Base-by-base conservation (phyloP, 1,140 invertebrate genomes). In the Drosophila gunungcola region DNA sequence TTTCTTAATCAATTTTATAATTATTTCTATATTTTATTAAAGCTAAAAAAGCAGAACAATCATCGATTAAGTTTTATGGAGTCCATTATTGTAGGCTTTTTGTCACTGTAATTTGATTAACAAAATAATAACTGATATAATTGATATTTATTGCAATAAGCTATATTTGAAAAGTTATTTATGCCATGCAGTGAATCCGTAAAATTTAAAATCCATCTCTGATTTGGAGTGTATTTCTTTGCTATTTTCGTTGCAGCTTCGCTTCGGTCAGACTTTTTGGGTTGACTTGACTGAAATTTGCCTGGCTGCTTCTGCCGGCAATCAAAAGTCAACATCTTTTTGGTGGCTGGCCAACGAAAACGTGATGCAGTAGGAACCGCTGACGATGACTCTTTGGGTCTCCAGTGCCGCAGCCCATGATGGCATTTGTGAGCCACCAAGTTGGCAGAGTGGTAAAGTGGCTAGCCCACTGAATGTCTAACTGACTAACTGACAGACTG, bases 281-380 rank as follows among this genome's bases (percentile, higher is more conserved):
- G 64, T 64, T 21, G 16, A 21, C 16, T 60, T 76, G 73, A 73
- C 46, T 76, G 61, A 65, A 75, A 75, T 76, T 76, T 75, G 73
- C 46, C 51, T 76, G 46, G 55, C 67, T 78, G 67, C 69, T 80
- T 80, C 64, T 60, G 52, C 46, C 57, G 76, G 58, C 67, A 89
- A 88, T 88, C 84, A 88, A 88, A 88, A 88, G 84, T 84, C 84
- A 89, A 88, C 84, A 88, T 88, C 84, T 88, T 61, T 42, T 69
- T 46, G 65, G 61, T 64, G 60, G 77, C 81, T 80, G 73, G 79
- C 84, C 75, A 62, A 51, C 61, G 58, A 89, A 88, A 88, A 88
- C 84, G 84, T 88, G 84, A 88, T 88, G 84, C 85, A 89, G 84
- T 88, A 88, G 84, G 77, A 73, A 84, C 79, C 77, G 84, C 76